Evolutionary conservation across 2,113 vertebrate genomes (phyloP).

Genomic region (Atractosteus spatula): DNA sequence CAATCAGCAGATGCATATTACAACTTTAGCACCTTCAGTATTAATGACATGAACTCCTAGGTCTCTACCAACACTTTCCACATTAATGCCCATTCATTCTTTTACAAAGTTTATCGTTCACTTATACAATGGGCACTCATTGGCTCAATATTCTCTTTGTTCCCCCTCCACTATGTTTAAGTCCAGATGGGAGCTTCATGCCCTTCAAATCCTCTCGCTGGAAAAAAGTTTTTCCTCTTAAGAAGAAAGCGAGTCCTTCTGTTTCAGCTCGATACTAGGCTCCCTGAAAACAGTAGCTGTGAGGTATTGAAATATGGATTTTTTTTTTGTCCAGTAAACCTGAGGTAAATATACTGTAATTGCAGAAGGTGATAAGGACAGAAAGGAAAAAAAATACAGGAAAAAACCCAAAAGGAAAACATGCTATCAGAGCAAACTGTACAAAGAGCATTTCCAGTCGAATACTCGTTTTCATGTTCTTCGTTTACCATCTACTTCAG

Average conservation of each 20-base stretch:
- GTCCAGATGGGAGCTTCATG: conserved; percentile 66
- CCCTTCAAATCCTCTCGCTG: conserved; percentile 40
- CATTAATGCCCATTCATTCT: background rate
- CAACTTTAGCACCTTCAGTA: conserved; percentile 51
- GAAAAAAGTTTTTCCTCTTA: conserved; percentile 40
- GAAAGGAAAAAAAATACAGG: conserved; percentile 51
- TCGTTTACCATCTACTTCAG: conserved; percentile 90
- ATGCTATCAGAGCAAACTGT: conserved; percentile 76
- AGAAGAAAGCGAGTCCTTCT: conserved; percentile 25
- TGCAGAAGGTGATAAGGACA: conserved; percentile 80
- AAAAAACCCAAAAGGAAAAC: conserved; percentile 56
- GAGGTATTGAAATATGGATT: conserved; percentile 78
- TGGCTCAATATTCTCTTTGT: background rate
- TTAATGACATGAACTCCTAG: background rate
- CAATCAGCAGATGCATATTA: background rate
- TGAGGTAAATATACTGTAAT: conserved; percentile 91
- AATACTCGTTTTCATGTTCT: conserved; percentile 83
- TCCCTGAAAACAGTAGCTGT: conserved; percentile 71
- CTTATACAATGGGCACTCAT: background rate
- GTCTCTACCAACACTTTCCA: background rate
- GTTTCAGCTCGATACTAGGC: conserved; percentile 39
- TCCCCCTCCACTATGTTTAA: conserved; percentile 61
- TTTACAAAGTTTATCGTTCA: no score
- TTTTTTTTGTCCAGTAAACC: conserved; percentile 88
- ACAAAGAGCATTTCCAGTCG: conserved; percentile 95